Evolutionary conservation across 30 jellyfish, hydroid and myxozoan genomes (phyloP).

Genomic region (Chrysaora quinquecirrha): DNA sequence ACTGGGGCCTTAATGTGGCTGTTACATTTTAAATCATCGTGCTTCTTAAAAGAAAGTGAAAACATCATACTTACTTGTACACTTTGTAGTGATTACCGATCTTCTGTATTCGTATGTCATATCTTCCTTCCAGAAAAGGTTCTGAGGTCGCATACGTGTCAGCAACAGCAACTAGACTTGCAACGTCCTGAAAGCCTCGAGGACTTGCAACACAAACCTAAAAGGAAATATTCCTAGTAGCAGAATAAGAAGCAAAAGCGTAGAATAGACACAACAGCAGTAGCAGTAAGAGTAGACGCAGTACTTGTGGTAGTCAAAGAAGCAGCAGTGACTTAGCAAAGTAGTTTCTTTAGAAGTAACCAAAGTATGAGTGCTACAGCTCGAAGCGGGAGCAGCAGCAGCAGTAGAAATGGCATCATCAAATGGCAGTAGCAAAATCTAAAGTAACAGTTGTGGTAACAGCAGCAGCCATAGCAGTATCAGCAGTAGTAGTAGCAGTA

Average conservation of each 20-base stretch:
- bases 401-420: too few species aligned
- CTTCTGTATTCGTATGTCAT: constrained; percentile 80
- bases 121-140: constrained; percentile 84
- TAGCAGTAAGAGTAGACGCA: neutral
- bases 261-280: neutral
- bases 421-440: too few species aligned
- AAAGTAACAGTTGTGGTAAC: too few species aligned
- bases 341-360: too few species aligned
- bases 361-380: too few species aligned
- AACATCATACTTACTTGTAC: constrained; percentile 51
- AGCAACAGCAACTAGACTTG: constrained; percentile 79
- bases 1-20: too few species aligned
- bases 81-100: constrained; percentile 86
- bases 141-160: constrained; percentile 89
- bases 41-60: neutral
- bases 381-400: too few species aligned
- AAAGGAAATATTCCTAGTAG: constrained; percentile 47
- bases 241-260: neutral
- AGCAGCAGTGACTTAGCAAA: too few species aligned
- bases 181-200: constrained; percentile 96
- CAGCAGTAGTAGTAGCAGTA: too few species aligned
- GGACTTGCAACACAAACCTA: constrained; percentile 98
- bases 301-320: too few species aligned
- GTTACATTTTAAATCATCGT: too few species aligned
- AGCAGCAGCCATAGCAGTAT: too few species aligned